Base-by-base conservation (phyloP, 2,797 vertebrate species). In the Decapterus maruadsi region DNA sequence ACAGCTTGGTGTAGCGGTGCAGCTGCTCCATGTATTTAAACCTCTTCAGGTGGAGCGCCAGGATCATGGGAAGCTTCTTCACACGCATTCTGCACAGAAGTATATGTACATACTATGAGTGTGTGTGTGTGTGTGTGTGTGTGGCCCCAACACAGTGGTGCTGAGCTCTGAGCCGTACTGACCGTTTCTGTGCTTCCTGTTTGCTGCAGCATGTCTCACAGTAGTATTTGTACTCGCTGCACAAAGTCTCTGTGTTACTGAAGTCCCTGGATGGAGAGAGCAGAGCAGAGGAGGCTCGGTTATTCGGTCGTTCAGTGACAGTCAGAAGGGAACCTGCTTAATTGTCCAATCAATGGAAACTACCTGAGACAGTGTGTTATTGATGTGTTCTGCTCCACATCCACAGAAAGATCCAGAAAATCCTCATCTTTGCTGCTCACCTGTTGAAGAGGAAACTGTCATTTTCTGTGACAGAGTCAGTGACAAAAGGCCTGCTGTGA, bases 361-460 rank as follows among this genome's bases (percentile, higher is more conserved):
- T 96, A 99, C 98, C 98, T 98, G 93, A 99, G 96, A 91, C 98
- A 99, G 92, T 99, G 98, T 64, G 98, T 99, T 90, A 99, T 99
- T 16, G 98, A 99, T 58, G 97, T 99, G 84, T 99, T 99, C 93
- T 99, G 98, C 87, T 99, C 98, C 89, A 99, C 98, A 61, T 99
- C 98, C 84, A 99, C 98, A 81, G 98, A 99, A 77, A 99, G 96
- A 89, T 99, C 98, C 92, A 99, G 96, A 90, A 99, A 99, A 92
- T 99, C 98, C 94, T 99, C 98, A 82, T 99, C 98, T 96, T 99
- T 99, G 94, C 98, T 99, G 95, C 97, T 99, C 86, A 99, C 97
- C 98, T 99, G 93, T 79, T 84, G 75, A 19, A 90, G 72, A 92
- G 75, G 72, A 0, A 26, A 40, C 56, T 17, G 34, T 67, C 6